Conservation (phyloP, 2,113 vertebrate species). For the Stegastes partitus region DNA sequence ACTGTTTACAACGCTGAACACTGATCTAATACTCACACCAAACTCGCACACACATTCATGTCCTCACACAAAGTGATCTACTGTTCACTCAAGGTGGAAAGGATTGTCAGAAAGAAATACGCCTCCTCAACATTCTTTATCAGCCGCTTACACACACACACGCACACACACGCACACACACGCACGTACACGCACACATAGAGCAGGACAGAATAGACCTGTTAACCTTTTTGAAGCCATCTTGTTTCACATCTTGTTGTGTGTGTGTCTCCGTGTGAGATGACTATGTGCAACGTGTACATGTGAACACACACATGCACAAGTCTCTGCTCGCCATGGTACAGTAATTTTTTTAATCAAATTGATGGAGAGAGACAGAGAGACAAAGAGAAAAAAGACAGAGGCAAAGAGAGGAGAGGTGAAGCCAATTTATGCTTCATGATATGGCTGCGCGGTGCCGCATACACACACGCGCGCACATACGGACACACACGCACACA, state of each 20-base stretch:
- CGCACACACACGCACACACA: slow-evolving; percentile 38
- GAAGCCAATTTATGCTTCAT: slow-evolving; percentile 99
- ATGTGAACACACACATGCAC: slow-evolving; percentile 88
- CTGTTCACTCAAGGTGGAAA: slow-evolving; percentile 62
- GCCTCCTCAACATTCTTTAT: slow-evolving; percentile 72
- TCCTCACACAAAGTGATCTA: slow-evolving; percentile 70
- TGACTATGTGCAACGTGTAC: slow-evolving; percentile 27
- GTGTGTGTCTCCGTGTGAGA: background rate
- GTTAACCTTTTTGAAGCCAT: slow-evolving; percentile 65
- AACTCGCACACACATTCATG: slow-evolving; percentile 31
- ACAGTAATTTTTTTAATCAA: slow-evolving; percentile 99
- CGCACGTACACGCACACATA: slow-evolving; percentile 15
- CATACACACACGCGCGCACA: slow-evolving; percentile 32
- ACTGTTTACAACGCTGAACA: slow-evolving; percentile 78
- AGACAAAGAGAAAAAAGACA: slow-evolving; percentile 88
- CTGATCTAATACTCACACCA: slow-evolving; percentile 73
- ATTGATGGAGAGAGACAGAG: slow-evolving; percentile 94
- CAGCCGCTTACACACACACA: slow-evolving; percentile 50
- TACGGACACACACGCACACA: slow-evolving; percentile 58
- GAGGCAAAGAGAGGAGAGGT: slow-evolving; percentile 84
- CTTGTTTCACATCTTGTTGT: slow-evolving; percentile 69
- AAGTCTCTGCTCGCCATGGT: slow-evolving; percentile 91
- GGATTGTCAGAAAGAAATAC: slow-evolving; percentile 79
- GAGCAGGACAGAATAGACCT: slow-evolving; percentile 60
- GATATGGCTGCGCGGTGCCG: slow-evolving; percentile 89